Conservation (phyloP, 2,888 invertebrate species). For the Cremastinae sp. region DNA sequence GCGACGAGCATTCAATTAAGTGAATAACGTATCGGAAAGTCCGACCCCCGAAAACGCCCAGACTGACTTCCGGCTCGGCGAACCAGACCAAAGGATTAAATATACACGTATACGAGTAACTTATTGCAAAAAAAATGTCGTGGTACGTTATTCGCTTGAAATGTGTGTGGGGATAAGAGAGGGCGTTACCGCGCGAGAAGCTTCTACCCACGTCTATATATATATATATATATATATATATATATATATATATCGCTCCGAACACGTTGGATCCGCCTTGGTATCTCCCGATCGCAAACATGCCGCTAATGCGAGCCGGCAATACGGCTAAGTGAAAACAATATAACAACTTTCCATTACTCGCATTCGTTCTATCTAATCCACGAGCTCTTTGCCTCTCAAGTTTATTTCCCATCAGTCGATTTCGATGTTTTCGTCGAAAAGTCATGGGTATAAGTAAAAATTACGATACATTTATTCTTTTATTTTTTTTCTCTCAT, state of each 20-base stretch:
- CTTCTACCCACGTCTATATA: slow-evolving; percentile 52
- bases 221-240: too few relatives aligned
- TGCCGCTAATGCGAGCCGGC: slow-evolving; percentile 14
- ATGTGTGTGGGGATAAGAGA: slow-evolving; percentile 51
- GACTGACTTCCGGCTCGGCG: slow-evolving; percentile 64
- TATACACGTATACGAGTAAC: slow-evolving; percentile 22
- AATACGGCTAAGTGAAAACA: slow-evolving; percentile 31
- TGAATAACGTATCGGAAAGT: slow-evolving; percentile 76
- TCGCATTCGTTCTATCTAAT: slow-evolving; percentile 33
- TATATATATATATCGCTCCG: too few relatives aligned
- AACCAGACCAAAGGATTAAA: slow-evolving; percentile 39
- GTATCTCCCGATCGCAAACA: slow-evolving; percentile 27
- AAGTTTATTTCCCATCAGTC: too few relatives aligned
- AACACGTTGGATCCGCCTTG: slow-evolving; percentile 45
- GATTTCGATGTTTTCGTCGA: too few relatives aligned
- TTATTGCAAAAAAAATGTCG: slow-evolving; percentile 38
- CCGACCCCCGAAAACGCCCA: slow-evolving; percentile 70
- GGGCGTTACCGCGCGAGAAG: slow-evolving; percentile 53
- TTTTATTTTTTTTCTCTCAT: too few relatives aligned
- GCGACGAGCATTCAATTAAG: slow-evolving; percentile 78
- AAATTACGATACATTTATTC: too few relatives aligned
- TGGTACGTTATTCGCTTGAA: slow-evolving; percentile 21
- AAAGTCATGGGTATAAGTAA: too few relatives aligned
- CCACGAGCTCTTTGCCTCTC: too few relatives aligned
- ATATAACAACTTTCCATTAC: slow-evolving; percentile 16